Percentiles rank a stretch among this genome's conserved stretches.
phyloP scores from a whole-genome alignment of 2,888 invertebrate species.

The Drosophila recens region DNA sequence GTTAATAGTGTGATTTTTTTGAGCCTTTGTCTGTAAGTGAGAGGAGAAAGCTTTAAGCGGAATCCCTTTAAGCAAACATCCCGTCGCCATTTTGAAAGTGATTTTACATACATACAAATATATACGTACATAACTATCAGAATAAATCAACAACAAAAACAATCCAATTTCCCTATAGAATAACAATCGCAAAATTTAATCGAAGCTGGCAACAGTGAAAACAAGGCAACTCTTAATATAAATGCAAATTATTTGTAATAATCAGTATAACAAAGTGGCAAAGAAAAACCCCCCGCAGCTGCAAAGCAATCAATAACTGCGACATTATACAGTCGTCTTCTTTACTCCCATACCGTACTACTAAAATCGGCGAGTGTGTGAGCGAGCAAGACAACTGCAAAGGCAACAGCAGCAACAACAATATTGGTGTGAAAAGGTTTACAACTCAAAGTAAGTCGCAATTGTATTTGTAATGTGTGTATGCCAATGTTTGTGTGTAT shows the following conservation, averaged over 20 bases:
- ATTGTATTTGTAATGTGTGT: conserved; percentile 50
- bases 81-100: conserved; percentile 81
- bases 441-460: conserved; percentile 82
- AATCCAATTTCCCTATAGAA: conserved; percentile 45
- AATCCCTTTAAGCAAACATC: conserved; percentile 74
- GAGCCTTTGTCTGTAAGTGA: conserved; percentile 78
- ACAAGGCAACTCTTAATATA: conserved; percentile 64
- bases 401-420: conserved; percentile 50
- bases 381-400: conserved; percentile 51
- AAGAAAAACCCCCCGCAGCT: conserved; percentile 69
- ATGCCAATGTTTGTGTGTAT: conserved; percentile 12
- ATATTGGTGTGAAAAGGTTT: conserved; percentile 76
- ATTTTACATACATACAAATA: conserved; percentile 72
- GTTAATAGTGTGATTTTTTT: conserved; percentile 79
- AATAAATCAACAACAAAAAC: conserved; percentile 49
- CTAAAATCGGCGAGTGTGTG: conserved; percentile 44
- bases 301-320: conserved; percentile 71
- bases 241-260: conserved; percentile 58
- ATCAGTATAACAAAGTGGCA: conserved; percentile 68
- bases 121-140: conserved; percentile 52
- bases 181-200: conserved; percentile 46
- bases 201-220: conserved; percentile 54
- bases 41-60: conserved; percentile 79
- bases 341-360: conserved; percentile 57
- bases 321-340: conserved; percentile 65